Evolutionary conservation across 2,888 invertebrate species (phyloP), one percentile per base, ranked within the genome.

Genomic region (Drosophila atripex): DNA sequence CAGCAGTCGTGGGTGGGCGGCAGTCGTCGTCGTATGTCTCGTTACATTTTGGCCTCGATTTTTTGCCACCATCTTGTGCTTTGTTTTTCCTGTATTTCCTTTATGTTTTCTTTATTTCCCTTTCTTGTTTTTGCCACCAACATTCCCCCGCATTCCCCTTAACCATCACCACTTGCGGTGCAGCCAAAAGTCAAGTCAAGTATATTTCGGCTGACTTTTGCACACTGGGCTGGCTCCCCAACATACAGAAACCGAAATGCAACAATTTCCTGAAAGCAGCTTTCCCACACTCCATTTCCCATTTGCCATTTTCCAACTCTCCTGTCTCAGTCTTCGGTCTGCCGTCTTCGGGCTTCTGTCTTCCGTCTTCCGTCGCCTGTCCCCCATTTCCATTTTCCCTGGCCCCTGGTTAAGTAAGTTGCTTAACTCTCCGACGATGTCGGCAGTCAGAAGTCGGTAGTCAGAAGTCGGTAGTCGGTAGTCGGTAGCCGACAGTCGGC

Each of bases 161-260:
- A 23, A 23, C 21, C 21, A 23, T 4, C 21, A 23, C 39, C 2
- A n/a, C 55, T 60, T 71, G 72, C 86, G 88, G 68, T 80, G 86
- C 86, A 77, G 86, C 75, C 73, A 86, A 75, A 84, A 84, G 88
- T 83, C 88, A 88, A 86, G 83, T 76, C 80, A 86, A 86, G 88
- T 84, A 76, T 70, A 88, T 88, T 83, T 83, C 71, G 79, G 77
- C 74, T 82, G 82, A 82, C 86, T 82, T 86, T 76, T 86, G 80
- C 79, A 82, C 83, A 84, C 51, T 46, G 32, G 25, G 78, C 68
- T 78, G 25, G 78, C 68, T 78, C 21, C 32, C 47, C 47, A 52
- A 68, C 47, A 73, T 46, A 65, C 59, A 74, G 71, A 72, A 35
- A 75, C 77, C 75, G 71, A 83, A 84, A 83, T 84, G 84, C 84